phyloP scores from a whole-genome alignment of 2,888 invertebrate species.

The Atethmia centrago region DNA sequence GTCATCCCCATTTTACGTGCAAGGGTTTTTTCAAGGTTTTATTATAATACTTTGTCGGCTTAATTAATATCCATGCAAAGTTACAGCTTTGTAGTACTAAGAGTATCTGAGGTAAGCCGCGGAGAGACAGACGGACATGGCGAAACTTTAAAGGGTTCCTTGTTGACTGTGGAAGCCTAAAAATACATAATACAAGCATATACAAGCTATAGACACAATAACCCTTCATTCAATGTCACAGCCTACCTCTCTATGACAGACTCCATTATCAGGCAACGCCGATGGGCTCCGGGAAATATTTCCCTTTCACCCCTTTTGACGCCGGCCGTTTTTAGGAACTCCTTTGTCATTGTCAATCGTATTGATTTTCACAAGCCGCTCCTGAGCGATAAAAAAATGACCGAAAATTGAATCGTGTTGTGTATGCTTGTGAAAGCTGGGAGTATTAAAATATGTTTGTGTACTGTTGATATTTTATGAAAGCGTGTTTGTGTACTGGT shows the following conservation, averaged over 20 bases:
- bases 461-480: conserved; percentile 12
- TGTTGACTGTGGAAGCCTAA: too few species aligned
- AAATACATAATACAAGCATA: not conserved
- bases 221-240: conserved; percentile 65
- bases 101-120: too few species aligned
- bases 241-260: conserved; percentile 66
- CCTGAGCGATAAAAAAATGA: conserved; percentile 52
- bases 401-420: conserved; percentile 43
- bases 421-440: conserved; percentile 4
- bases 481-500: not conserved
- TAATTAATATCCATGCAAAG: too few species aligned
- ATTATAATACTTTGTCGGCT: too few species aligned
- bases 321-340: conserved; percentile 67
- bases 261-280: conserved; percentile 77
- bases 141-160: too few species aligned
- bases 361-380: conserved; percentile 71
- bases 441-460: conserved; percentile 17
- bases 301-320: conserved; percentile 69
- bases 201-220: conserved; percentile 32
- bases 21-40: too few species aligned
- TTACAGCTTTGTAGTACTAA: too few species aligned
- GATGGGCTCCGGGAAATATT: conserved; percentile 76
- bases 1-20: too few species aligned
- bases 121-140: too few species aligned
- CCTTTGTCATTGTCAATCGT: conserved; percentile 73